These are phyloP conservation scores for Sebastes hubbsi DNA, from an alignment of 2,797 vertebrate species.

Conservation along the genomic window DNA sequence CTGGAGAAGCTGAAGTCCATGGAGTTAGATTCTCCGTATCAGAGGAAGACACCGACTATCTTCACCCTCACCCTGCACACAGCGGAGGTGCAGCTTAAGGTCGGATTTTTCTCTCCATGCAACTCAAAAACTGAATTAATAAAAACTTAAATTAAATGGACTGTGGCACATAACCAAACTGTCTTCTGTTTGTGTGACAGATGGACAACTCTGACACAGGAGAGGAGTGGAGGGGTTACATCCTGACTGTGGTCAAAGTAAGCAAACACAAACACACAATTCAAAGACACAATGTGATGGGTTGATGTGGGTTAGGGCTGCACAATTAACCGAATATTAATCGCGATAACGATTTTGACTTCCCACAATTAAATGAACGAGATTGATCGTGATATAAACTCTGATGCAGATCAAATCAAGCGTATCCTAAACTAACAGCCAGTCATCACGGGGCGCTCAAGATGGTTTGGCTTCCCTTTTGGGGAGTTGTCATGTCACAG, in stretches of 20 bases:
- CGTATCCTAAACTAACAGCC: too few species aligned
- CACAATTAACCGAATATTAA: too few species aligned
- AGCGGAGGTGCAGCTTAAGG: constrained; percentile 71
- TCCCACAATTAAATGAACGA: too few species aligned
- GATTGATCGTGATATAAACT: too few species aligned
- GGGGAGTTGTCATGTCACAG: too few species aligned
- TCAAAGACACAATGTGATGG: neutral
- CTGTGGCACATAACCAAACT: neutral
- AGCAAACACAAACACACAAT: neutral
- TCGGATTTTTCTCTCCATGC: neutral
- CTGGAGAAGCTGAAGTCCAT: constrained; percentile 61
- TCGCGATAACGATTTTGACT: too few species aligned
- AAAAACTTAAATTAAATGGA: neutral
- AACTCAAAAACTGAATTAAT: neutral
- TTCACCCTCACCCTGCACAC: constrained; percentile 57
- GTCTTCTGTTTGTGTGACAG: constrained; percentile 34
- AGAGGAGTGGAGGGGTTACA: constrained; percentile 74
- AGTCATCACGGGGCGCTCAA: too few species aligned
- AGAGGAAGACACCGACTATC: constrained; percentile 10
- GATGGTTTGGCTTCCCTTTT: too few species aligned
- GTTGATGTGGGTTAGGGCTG: neutral
- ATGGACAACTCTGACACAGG: constrained; percentile 61
- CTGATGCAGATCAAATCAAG: too few species aligned
- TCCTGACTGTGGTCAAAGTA: constrained; percentile 74
- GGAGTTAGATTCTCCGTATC: constrained; percentile 16